phyloP scores from a whole-genome alignment of 1,140 invertebrate species.

The Wiebesia pumilae region DNA sequence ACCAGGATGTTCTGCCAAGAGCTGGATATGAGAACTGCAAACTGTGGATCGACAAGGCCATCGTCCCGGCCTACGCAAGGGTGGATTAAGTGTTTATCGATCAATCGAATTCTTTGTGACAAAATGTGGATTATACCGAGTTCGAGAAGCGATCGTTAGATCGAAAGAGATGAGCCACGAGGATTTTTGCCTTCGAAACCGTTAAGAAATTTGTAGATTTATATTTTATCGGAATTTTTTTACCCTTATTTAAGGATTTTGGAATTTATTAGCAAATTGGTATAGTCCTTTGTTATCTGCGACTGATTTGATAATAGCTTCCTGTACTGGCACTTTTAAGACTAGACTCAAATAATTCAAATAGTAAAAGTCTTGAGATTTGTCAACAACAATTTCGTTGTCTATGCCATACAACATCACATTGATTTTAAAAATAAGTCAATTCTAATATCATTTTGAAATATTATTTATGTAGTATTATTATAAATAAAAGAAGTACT shows the following conservation, averaged over 20 bases:
- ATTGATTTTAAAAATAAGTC: constrained; percentile 35
- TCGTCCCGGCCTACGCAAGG: constrained; percentile 83
- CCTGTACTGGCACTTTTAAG: constrained; percentile 2
- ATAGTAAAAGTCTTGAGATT: constrained; percentile 14
- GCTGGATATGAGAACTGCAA: constrained; percentile 82
- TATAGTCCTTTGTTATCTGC: constrained; percentile 20
- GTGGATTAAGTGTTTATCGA: constrained; percentile 72
- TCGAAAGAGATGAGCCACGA: constrained; percentile 2
- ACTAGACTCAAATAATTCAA: constrained; percentile 42
- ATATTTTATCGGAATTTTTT: constrained; percentile 30
- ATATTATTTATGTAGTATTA: constrained; percentile 43
- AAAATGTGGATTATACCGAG: constrained; percentile 2
- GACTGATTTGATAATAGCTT: constrained; percentile 27
- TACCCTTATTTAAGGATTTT: constrained; percentile 24
- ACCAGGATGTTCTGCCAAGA: constrained; percentile 80
- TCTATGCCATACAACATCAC: constrained; percentile 39
- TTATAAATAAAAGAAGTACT: constrained; percentile 30
- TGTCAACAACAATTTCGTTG: constrained; percentile 29
- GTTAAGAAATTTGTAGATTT: constrained; percentile 37
- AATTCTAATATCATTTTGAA: constrained; percentile 28
- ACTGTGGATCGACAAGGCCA: constrained; percentile 81
- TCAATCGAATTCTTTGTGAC: constrained; percentile 29
- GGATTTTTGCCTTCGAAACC: constrained; percentile 24
- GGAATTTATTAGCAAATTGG: constrained; percentile 31
- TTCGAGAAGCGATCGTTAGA: constrained; percentile 14